Percentiles rank a stretch among this genome's conserved stretches.
Evolutionary conservation across 2,113 vertebrate genomes (phyloP).

Genomic region (Sterna hirundo): DNA sequence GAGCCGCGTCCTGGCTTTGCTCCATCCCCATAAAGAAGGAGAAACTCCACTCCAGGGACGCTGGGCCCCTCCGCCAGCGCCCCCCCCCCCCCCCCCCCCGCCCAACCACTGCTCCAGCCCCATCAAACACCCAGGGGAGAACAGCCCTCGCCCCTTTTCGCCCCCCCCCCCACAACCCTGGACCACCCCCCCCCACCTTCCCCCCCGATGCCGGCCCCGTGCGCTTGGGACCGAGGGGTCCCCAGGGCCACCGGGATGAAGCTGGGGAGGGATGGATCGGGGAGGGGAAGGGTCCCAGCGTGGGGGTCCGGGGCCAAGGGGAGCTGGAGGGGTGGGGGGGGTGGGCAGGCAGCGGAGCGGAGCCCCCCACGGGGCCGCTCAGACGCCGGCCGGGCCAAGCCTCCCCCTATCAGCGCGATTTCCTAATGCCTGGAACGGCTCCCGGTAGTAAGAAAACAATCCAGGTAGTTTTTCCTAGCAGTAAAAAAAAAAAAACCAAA

Average conservation of each 20-base stretch:
- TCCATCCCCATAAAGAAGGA: neutral
- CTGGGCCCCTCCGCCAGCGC: neutral
- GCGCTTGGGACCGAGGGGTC: neutral
- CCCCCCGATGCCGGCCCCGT: neutral
- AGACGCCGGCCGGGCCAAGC: neutral
- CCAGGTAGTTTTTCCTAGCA: neutral
- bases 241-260: rapidly evolving
- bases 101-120: neutral
- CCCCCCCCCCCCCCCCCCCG: too few species aligned
- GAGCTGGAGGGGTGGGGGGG: too few species aligned
- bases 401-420: neutral
- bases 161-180: neutral
- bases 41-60: neutral
- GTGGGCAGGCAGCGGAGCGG: neutral
- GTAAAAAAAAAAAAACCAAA: too few species aligned
- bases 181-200: neutral
- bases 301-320: too few species aligned
- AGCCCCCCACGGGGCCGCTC: neutral
- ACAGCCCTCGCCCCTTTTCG: neutral
- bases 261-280: neutral
- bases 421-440: neutral
- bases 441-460: neutral
- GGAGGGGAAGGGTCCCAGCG: neutral
- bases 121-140: neutral
- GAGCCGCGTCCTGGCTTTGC: neutral